A percentile compares a stretch with the other conserved stretches of the same genome.
phyloP scores from a whole-genome alignment of 2,888 invertebrate genomes.

The Caenorhabditis becei region DNA sequence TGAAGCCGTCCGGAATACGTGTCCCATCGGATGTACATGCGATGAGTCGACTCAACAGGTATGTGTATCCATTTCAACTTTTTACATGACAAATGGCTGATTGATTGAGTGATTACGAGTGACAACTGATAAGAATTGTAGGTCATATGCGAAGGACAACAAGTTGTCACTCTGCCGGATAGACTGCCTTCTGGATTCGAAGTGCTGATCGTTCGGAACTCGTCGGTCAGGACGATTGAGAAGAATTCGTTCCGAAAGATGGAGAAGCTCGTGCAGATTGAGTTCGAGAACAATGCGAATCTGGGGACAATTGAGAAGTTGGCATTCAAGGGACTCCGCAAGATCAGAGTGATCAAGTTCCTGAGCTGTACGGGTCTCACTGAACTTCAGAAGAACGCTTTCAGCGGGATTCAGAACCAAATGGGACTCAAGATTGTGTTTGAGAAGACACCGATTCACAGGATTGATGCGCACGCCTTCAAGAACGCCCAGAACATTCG shows the following conservation, averaged over 20 bases:
- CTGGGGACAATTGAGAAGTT: slow-evolving; percentile 66
- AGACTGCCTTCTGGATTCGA: slow-evolving; percentile 60
- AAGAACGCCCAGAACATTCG: slow-evolving; percentile 67
- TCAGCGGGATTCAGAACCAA: slow-evolving; percentile 67
- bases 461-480: slow-evolving; percentile 66
- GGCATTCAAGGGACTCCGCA: slow-evolving; percentile 66
- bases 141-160: slow-evolving; percentile 64
- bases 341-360: slow-evolving; percentile 62
- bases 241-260: slow-evolving; percentile 67
- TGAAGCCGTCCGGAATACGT: slow-evolving; percentile 36
- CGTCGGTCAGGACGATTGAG: slow-evolving; percentile 60
- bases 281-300: slow-evolving; percentile 62
- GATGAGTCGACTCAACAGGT: slow-evolving; percentile 47
- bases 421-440: slow-evolving; percentile 63
- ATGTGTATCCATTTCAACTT: no score
- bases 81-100: slow-evolving; percentile 29
- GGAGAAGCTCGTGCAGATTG: slow-evolving; percentile 57
- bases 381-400: slow-evolving; percentile 63
- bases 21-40: slow-evolving; percentile 57
- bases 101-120: slow-evolving; percentile 11
- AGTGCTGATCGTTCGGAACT: slow-evolving; percentile 56
- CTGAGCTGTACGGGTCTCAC: slow-evolving; percentile 49
- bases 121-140: slow-evolving; percentile 29
- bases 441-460: slow-evolving; percentile 65
- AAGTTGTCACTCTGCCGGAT: slow-evolving; percentile 61